Conservation (phyloP, 2,797 vertebrate genomes). For the Tiaroga cobitis region DNA sequence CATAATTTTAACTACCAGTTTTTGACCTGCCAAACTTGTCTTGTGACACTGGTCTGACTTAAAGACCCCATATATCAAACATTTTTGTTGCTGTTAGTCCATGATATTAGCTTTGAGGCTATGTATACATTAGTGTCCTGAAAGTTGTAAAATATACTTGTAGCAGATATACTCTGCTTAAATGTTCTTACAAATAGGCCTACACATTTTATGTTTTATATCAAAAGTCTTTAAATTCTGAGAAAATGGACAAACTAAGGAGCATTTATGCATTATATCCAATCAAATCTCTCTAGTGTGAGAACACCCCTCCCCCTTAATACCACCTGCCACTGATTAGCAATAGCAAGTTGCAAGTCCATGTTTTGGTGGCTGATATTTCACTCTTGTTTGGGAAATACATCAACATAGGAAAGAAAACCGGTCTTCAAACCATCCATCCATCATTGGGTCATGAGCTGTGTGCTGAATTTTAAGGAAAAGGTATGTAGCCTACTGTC, state of each 20-base stretch:
- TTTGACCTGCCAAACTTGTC: slow-evolving; percentile 2
- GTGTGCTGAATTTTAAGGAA: neutral
- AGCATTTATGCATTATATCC: neutral
- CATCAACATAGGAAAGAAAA: neutral
- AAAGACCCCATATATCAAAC: neutral
- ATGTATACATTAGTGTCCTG: neutral
- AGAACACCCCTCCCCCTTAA: neutral
- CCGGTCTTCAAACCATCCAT: neutral
- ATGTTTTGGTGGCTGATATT: neutral
- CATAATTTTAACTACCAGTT: neutral
- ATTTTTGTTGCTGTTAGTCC: neutral
- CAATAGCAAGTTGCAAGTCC: neutral
- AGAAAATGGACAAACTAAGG: neutral
- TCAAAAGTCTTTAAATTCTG: neutral
- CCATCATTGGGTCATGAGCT: neutral
- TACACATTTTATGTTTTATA: neutral
- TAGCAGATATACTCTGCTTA: neutral
- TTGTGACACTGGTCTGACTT: neutral
- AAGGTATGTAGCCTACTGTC: neutral
- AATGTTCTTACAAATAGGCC: too few relatives aligned
- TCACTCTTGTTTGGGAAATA: neutral
- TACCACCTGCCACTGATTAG: slow-evolving; percentile 6
- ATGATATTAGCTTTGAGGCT: neutral
- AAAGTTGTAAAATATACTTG: neutral
- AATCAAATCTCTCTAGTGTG: neutral